Evolutionary conservation across 2,797 vertebrate genomes (phyloP).

Genomic region (Malacoctenus gilli): DNA sequence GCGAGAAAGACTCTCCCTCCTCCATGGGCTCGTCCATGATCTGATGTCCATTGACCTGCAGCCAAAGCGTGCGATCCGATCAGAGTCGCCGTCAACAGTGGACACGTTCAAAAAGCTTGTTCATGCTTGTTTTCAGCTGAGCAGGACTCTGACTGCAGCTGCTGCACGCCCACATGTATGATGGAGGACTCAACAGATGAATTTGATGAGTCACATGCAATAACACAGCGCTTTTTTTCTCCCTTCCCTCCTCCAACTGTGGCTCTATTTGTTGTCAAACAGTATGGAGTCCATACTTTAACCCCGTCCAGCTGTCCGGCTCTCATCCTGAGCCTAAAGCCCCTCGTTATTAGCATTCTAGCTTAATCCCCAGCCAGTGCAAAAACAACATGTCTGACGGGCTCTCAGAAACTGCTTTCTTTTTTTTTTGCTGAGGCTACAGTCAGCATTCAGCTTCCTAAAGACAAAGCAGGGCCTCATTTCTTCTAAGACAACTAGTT

Average conservation of each 20-base stretch:
- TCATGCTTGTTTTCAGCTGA: slow-evolving; percentile 55
- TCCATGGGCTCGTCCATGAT: slow-evolving; percentile 97
- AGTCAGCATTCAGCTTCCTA: slow-evolving; percentile 49
- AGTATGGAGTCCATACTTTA: slow-evolving; percentile 69
- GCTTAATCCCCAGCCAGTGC: slow-evolving; percentile 67
- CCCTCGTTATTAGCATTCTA: slow-evolving; percentile 70
- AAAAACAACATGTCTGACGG: slow-evolving; percentile 72
- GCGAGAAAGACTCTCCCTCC: slow-evolving; percentile 90
- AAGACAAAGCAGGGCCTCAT: slow-evolving; percentile 28
- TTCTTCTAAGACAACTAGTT: slow-evolving; percentile 18
- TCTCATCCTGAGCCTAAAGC: slow-evolving; percentile 62
- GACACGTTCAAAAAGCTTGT: slow-evolving; percentile 50
- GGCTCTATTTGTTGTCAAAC: slow-evolving; percentile 67
- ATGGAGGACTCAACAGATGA: slow-evolving; percentile 69
- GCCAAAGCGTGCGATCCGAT: slow-evolving; percentile 51
- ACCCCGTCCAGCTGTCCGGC: slow-evolving; percentile 66
- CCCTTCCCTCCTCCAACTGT: background rate
- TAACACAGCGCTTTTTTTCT: slow-evolving; percentile 38
- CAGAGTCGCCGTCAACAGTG: slow-evolving; percentile 37
- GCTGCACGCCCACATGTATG: slow-evolving; percentile 72
- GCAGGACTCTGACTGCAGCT: slow-evolving; percentile 59
- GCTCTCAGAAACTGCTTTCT: slow-evolving; percentile 41
- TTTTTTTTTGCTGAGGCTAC: slow-evolving; percentile 46
- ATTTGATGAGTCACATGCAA: slow-evolving; percentile 70
- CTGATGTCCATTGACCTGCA: slow-evolving; percentile 93